Evolutionary conservation across 2,113 vertebrate species (phyloP).

Genomic region (Acinonyx jubatus): DNA sequence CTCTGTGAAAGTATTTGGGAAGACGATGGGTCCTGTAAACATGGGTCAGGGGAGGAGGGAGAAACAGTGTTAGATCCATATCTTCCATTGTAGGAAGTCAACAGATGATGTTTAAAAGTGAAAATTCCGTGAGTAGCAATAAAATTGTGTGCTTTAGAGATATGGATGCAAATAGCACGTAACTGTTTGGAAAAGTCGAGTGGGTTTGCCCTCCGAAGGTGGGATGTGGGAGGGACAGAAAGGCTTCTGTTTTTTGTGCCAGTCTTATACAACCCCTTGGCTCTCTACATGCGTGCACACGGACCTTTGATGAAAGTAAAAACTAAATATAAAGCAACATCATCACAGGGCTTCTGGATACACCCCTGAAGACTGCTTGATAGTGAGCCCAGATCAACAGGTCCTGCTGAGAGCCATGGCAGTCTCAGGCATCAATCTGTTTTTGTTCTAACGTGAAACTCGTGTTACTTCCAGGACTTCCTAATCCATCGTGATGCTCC

Average conservation of each 20-base stretch:
- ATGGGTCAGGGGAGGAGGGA: fast-evolving
- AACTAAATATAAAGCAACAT: not conserved
- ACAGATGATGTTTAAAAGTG: not conserved
- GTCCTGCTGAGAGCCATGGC: not conserved
- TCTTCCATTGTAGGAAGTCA: not conserved
- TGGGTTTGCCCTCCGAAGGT: not conserved
- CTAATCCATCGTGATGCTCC: not conserved
- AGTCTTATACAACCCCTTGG: not conserved
- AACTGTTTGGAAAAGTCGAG: not conserved
- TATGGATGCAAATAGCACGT: not conserved
- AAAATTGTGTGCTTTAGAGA: not conserved
- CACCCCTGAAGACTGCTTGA: not conserved
- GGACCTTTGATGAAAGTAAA: not conserved
- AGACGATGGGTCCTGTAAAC: not conserved
- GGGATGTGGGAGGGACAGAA: not conserved
- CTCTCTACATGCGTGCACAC: not conserved
- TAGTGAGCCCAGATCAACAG: not conserved
- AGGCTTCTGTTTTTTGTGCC: not conserved
- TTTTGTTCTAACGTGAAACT: slow-evolving; percentile 4
- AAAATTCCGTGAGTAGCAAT: not conserved
- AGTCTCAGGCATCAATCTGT: not conserved
- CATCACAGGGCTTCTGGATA: not conserved
- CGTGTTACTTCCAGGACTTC: not conserved
- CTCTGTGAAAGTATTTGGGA: not conserved
- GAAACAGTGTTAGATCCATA: not conserved